Conservation (phyloP, 2,113 vertebrate species). For the Poicephalus gulielmi region DNA sequence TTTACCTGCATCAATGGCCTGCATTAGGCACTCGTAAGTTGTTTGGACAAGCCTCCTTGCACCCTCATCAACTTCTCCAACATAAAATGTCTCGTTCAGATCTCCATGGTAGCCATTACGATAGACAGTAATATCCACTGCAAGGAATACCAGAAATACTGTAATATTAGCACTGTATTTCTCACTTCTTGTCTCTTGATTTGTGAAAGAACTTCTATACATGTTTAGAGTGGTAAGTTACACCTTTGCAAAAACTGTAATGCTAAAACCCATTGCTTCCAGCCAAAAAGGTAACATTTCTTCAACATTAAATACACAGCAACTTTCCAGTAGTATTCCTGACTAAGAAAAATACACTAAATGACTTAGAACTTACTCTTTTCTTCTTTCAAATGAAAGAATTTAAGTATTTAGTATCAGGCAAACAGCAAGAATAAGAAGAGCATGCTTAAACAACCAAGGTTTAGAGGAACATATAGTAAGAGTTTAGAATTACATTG, state of each 20-base stretch:
- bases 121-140: constrained; percentile 99
- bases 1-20: constrained; percentile 94
- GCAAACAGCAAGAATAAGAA: not conserved
- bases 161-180: not conserved
- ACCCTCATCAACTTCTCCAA: constrained; percentile 93
- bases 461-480: not conserved
- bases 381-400: not conserved
- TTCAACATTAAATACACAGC: not conserved
- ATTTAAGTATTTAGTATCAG: not conserved
- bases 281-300: not conserved
- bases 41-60: constrained; percentile 92
- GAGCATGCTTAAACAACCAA: not conserved
- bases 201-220: not conserved
- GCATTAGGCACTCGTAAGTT: constrained; percentile 98
- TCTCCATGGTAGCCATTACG: constrained; percentile 97
- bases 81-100: constrained; percentile 95
- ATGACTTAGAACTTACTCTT: not conserved
- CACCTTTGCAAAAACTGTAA: not conserved
- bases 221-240: not conserved
- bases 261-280: not conserved
- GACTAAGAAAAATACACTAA: not conserved
- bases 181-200: not conserved
- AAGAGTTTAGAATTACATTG: not conserved
- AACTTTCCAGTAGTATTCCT: not conserved
- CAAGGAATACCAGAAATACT: not conserved